Evolutionary conservation across 2,113 vertebrate genomes (phyloP).

Genomic region (Eidolon helvum): DNA sequence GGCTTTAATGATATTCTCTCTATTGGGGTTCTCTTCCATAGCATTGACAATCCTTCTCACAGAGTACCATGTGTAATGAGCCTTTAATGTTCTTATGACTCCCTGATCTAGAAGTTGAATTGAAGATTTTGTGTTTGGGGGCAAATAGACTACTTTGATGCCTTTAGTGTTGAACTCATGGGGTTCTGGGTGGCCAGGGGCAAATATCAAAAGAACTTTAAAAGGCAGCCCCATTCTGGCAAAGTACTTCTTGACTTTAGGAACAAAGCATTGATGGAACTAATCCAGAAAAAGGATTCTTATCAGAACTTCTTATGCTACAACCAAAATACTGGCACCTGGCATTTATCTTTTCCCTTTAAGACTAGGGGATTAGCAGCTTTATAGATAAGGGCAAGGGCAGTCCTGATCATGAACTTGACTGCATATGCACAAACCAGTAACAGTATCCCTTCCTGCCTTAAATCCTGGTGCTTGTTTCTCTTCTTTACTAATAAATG

Average conservation of each 20-base stretch:
- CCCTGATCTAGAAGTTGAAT: not conserved
- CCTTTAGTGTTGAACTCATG: not conserved
- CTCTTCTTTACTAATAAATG: not conserved
- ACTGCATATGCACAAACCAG: not conserved
- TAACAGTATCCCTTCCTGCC: too few species aligned
- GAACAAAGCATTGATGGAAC: not conserved
- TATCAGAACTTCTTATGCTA: not conserved
- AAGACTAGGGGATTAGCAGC: not conserved
- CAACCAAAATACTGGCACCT: not conserved
- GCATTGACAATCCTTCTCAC: not conserved
- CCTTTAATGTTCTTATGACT: not conserved
- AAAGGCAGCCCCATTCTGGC: not conserved
- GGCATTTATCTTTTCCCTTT: not conserved
- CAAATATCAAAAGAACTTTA: not conserved
- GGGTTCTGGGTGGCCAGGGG: not conserved
- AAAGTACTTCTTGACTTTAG: not conserved
- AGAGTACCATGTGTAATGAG: not conserved
- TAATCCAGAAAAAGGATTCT: not conserved
- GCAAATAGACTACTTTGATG: not conserved
- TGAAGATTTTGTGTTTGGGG: not conserved
- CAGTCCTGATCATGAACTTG: not conserved
- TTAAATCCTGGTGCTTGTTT: not conserved
- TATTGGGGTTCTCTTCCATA: not conserved
- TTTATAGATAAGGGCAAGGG: not conserved
- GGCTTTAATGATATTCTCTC: not conserved